These are phyloP conservation scores for Poeciliopsis turrubarensis DNA, from an alignment of 2,113 vertebrate species.

Conservation along the genomic window DNA sequence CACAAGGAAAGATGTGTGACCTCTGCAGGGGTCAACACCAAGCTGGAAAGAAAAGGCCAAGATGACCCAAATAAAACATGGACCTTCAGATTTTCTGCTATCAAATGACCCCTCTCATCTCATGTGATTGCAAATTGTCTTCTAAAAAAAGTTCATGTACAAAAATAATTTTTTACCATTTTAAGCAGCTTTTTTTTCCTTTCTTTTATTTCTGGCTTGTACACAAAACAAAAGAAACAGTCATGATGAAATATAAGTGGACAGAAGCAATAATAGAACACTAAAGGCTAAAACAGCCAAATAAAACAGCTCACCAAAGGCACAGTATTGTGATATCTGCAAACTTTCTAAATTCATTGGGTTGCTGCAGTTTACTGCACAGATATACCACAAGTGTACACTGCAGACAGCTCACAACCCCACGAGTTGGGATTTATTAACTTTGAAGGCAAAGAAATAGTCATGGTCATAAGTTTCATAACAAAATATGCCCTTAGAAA, in stretches of 20 bases:
- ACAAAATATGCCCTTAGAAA: neutral
- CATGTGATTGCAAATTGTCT: neutral
- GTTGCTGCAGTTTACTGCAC: neutral
- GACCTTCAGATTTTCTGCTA: conserved; percentile 81
- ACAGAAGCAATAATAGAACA: conserved; percentile 1
- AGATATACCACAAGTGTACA: conserved; percentile 21
- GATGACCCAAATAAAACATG: conserved; percentile 72
- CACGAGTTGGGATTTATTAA: neutral
- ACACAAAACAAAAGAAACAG: conserved; percentile 37
- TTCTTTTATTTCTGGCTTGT: conserved; percentile 40
- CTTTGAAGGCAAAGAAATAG: neutral
- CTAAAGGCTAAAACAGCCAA: conserved; percentile 14
- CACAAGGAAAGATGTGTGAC: conserved; percentile 73
- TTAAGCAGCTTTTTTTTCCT: conserved; percentile 19
- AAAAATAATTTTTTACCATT: neutral
- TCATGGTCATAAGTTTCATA: neutral
- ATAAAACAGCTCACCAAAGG: conserved; percentile 6
- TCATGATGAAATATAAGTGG: conserved; percentile 3
- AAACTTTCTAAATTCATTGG: neutral
- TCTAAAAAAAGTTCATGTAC: neutral
- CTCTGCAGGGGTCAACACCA: conserved; percentile 63
- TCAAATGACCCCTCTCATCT: conserved; percentile 72
- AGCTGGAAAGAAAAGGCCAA: conserved; percentile 61
- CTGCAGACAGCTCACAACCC: conserved; percentile 8
- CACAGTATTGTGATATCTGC: conserved; percentile 25